Base-by-base conservation (phyloP, 1,140 invertebrate genomes). In the Neuroterus valhalla region DNA sequence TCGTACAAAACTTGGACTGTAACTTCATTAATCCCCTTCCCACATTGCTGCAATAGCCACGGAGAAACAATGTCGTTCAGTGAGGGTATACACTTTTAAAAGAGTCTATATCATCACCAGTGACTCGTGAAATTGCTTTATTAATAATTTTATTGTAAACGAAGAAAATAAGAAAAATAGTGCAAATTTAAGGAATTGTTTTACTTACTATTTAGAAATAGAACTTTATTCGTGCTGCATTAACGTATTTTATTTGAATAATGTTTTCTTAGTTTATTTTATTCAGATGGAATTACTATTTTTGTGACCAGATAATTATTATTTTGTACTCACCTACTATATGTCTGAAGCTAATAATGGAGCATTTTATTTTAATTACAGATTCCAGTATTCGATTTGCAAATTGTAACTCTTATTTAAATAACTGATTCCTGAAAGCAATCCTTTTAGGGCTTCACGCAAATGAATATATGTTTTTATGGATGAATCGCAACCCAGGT, bases 21-120 rank as follows among this genome's bases (percentile, higher is more conserved):
- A 50, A 50, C 48, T 50, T 50, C 19, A 50, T 50, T 50, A 50
- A 50, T 50, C 19, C 48, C 8, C 21, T 50, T 50, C 48, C 19
- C 2, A 19, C 48, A 4, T 50, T 50, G 31, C 6, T 38, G 19
- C 21, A 21, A 50, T 19, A 21, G 48, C 48, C 48, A 50, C 17
- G 17, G 6, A 21, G 48, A 50, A 50, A 50, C 6, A 50, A 50
- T 50, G 17, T n/a, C n/a, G n/a, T 50, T 50, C 48, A 50, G 19
- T 50, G 12, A 50, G 21, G 21, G 48, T 50, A 21, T 50, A 50
- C 5, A 19, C 21, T 50, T n/a, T 19, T 50, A 11, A 17, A 21
- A 50, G 10, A 50, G 17, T 19, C 48, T 11, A 50, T 50, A 11
- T n/a, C 21, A 21, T 8, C 21, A 19, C 48, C 48, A 50, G 48